A percentile compares a stretch with the other conserved stretches of the same genome.
phyloP scores from a whole-genome alignment of 2,888 invertebrate species.

The Teleogryllus oceanicus region DNA sequence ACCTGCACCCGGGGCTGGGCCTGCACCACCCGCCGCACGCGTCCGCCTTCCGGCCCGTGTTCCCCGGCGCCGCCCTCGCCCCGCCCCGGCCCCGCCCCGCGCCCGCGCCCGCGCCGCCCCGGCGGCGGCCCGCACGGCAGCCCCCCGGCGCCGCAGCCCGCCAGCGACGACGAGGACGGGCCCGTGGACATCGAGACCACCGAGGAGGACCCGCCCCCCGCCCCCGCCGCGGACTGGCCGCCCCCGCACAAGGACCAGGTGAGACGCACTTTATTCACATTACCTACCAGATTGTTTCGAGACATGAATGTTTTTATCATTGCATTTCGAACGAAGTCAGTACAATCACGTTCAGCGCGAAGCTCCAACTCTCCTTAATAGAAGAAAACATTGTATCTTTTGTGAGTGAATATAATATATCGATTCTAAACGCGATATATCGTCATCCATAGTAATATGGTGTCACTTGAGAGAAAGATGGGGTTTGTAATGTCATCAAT shows the following conservation, averaged over 20 bases:
- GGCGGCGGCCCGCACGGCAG: neutral
- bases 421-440: no score
- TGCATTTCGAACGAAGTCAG: no score
- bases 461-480: no score
- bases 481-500: no score
- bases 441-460: no score
- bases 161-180: constrained; percentile 65
- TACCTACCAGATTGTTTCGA: no score
- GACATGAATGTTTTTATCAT: no score
- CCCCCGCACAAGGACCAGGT: neutral
- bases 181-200: constrained; percentile 85
- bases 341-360: no score
- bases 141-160: constrained; percentile 28
- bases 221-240: constrained; percentile 19
- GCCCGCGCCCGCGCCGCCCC: constrained; percentile 29
- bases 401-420: no score
- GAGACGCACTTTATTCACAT: no score
- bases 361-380: no score
- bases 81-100: neutral
- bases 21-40: constrained; percentile 45
- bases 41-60: constrained; percentile 60
- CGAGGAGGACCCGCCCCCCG: constrained; percentile 62
- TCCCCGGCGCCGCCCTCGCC: constrained; percentile 42
- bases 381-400: no score
- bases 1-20: neutral